Conservation (phyloP, 2,113 vertebrate species). For the Anarhynchus alexandrinus region DNA sequence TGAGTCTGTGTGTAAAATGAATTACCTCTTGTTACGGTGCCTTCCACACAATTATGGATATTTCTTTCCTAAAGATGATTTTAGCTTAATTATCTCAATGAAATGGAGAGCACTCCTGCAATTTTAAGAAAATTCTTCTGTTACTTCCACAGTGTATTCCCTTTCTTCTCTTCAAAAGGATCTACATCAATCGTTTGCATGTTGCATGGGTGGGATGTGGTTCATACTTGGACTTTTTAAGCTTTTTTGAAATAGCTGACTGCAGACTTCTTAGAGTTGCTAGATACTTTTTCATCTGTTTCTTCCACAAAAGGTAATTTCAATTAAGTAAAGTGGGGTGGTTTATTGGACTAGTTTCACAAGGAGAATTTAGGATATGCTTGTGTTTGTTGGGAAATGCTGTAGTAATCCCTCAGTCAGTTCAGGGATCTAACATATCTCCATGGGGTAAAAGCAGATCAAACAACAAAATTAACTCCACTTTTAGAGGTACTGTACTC, state of each 20-base stretch:
- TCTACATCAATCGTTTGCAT: accelerated
- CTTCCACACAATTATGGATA: background rate
- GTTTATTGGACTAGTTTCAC: background rate
- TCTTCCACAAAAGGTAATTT: background rate
- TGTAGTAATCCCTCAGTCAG: background rate
- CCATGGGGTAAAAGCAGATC: background rate
- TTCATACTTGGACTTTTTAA: background rate
- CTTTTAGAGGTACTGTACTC: background rate
- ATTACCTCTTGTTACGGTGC: background rate
- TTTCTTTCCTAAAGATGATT: background rate
- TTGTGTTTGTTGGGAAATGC: background rate
- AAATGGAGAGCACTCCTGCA: background rate
- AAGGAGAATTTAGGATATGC: background rate
- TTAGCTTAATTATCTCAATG: background rate
- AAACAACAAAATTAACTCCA: background rate
- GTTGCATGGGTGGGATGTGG: background rate
- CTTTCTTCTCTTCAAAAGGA: background rate
- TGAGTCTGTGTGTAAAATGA: background rate
- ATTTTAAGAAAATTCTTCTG: background rate
- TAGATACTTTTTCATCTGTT: background rate
- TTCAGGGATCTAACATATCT: background rate
- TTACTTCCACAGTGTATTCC: background rate
- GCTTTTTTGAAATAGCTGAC: background rate
- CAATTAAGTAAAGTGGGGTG: background rate
- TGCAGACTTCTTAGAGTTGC: background rate